Base-by-base conservation (phyloP, 2,797 vertebrate species). In the Spinibarbus caldwelli region DNA sequence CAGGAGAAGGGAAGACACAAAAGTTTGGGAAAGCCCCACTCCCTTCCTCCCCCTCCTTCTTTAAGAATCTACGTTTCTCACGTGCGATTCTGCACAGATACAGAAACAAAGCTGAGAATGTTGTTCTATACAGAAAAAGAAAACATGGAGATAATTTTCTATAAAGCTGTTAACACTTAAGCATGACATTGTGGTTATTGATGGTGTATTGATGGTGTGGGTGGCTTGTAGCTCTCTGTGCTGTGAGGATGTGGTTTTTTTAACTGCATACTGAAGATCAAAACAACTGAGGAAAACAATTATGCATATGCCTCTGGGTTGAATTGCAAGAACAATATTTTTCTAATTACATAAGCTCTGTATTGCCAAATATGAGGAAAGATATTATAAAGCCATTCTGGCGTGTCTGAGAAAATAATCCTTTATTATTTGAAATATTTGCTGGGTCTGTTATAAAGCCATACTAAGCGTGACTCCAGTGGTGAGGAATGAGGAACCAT, bases 401-500 rank as follows among this genome's bases (percentile, higher is more conserved):
- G 45, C 78, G 87, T 41, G 49, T 67, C 17, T 9, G 85, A 86
- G 86, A 90, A 88, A 81, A 86, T 80, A n/a, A 62, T 36, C 29
- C 54, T 83, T 71, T 45, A 67, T 85, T 67, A 52, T 83, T 68
- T 70, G 84, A 88, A 83, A 90, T 83, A 49, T 90, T 92, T 88
- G 90, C 85, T 77, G 76, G 78, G 84, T 87, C 54, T 52, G 72
- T 76, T 59, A 3, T 43, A 73, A 84, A 83, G 68, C 85, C 85
- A 88, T 85, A 77, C 72, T 78, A 82, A 91, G 89, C 76, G 89
- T 93, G 91, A 93, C 91, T 82, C n/a, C 67, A 88, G 26, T 79
- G 29, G 78, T 90, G 86, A 91, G 91, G 91, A 94, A 94, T 93
- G 91, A 92, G 59, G 78, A 77, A 43, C 86, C 93, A 94, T 92